Conservation (phyloP, 2,888 invertebrate species). For the Miltochrista miniata region DNA sequence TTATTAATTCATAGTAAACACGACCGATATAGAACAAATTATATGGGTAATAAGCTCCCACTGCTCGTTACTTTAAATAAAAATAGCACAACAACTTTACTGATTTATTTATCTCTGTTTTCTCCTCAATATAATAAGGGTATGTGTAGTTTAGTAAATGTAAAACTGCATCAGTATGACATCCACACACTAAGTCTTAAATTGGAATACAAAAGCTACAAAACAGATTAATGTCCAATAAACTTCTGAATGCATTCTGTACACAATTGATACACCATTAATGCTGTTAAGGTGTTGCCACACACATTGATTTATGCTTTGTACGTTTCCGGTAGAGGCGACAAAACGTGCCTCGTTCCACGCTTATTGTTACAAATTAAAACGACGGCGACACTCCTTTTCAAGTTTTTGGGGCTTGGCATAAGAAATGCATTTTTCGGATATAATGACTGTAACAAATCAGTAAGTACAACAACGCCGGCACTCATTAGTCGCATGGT, state of each 20-base stretch:
- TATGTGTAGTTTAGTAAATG: neutral
- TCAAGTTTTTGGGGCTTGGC: neutral
- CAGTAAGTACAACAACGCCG: too few species aligned
- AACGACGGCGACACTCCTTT: neutral
- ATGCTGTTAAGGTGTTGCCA: conserved; percentile 35
- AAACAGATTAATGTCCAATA: conserved; percentile 30
- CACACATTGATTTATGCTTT: conserved; percentile 35
- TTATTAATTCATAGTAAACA: too few species aligned
- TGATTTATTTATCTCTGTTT: too few species aligned
- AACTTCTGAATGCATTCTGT: conserved; percentile 26
- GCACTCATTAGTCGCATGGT: too few species aligned
- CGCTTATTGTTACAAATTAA: conserved; percentile 31
- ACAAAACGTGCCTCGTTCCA: conserved; percentile 29
- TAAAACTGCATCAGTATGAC: neutral
- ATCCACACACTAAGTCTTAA: conserved; percentile 2
- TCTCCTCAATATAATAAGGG: neutral
- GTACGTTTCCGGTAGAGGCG: conserved; percentile 29
- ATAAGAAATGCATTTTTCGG: neutral
- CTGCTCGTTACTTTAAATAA: too few species aligned
- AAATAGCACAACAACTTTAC: too few species aligned
- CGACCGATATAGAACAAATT: too few species aligned
- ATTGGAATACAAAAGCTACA: conserved; percentile 14
- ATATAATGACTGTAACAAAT: too few species aligned
- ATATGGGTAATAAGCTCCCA: too few species aligned
- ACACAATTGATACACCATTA: conserved; percentile 35